Base-by-base conservation (phyloP, 2,113 vertebrate species). In the Gnathonemus echidnorhynchus region DNA sequence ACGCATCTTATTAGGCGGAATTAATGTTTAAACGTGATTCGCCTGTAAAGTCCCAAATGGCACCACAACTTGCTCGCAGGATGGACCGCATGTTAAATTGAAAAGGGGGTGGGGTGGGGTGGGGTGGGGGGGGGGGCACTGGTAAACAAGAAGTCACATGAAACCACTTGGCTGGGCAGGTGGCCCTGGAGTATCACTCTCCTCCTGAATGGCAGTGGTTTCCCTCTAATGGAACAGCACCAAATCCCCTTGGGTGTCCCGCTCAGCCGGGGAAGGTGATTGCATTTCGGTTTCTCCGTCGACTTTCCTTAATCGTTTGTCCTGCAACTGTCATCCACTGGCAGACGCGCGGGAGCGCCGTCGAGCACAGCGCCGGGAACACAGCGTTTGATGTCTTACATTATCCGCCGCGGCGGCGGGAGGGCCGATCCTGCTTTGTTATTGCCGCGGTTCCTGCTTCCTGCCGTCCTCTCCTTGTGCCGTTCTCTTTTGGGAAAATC, bases 251-350 rank as follows among this genome's bases (percentile, higher is more conserved):
- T 2, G 4, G 49, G 86, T 53, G 5, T 52, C 8, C 13, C 1
- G n/a, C 46, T 48, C 85, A 86, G 17, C 49, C 5, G 24, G 11
- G 27, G 21, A 87, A 53, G 49, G 13, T 50, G 24, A 52, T 87
- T 53, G 50, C 50, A 15, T 58, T 58, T 45, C 11, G 8, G 53
- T 62, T 58, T 62, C 39, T 53, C 86, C 17, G 49, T 52, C 13
- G 24, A 53, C n/a, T 87, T 87, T 87, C 50, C 50, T 83, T 89
- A 49, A 77, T 89, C 6, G 58, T 89, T 87, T 80, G 70, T 89
- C 62, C 45, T 89, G n/a, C 66, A 39, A 31, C 66, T 74, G 88
- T 89, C 45, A 77, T 46, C 24, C 56, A 21, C 6, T 74, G 0
- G 10, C 39, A 49, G 88, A 88, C 11, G 27, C 6, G 27, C 39